Evolutionary conservation across 2,888 invertebrate species (phyloP).

Genomic region (Ennomos erosarius): DNA sequence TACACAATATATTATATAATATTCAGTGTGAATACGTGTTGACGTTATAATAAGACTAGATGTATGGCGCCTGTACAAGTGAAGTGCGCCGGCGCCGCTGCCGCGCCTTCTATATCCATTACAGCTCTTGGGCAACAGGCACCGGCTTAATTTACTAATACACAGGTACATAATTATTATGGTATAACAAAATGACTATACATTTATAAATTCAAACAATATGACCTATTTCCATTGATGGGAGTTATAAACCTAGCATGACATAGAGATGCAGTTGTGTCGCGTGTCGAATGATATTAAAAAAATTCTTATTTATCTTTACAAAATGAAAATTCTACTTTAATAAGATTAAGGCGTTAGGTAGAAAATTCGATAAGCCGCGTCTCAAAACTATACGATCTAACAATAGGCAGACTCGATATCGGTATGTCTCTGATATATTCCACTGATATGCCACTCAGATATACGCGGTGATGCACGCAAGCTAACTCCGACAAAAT

Average conservation of each 20-base stretch:
- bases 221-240: slow-evolving; percentile 21
- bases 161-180: not conserved
- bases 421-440: slow-evolving; percentile 47
- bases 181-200: slow-evolving; percentile 1
- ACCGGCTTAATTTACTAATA: not conserved
- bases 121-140: not conserved
- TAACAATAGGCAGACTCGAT: slow-evolving; percentile 42
- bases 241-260: slow-evolving; percentile 8
- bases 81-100: not conserved
- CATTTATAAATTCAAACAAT: slow-evolving; percentile 33
- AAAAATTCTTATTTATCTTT: slow-evolving; percentile 44
- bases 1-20: slow-evolving; percentile 12
- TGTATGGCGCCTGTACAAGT: slow-evolving; percentile 8
- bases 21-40: slow-evolving; percentile 6
- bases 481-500: slow-evolving; percentile 24
- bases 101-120: too few species aligned
- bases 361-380: slow-evolving; percentile 55
- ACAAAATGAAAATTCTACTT: slow-evolving; percentile 53
- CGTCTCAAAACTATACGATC: slow-evolving; percentile 57
- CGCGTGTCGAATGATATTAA: slow-evolving; percentile 11
- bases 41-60: slow-evolving; percentile 23
- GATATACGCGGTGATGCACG: slow-evolving; percentile 43
- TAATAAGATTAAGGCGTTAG: slow-evolving; percentile 47
- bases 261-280: slow-evolving; percentile 15
- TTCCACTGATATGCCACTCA: slow-evolving; percentile 62